These are phyloP conservation scores for Equus przewalskii DNA, from an alignment of 2,113 vertebrate genomes.

Conservation along the genomic window DNA sequence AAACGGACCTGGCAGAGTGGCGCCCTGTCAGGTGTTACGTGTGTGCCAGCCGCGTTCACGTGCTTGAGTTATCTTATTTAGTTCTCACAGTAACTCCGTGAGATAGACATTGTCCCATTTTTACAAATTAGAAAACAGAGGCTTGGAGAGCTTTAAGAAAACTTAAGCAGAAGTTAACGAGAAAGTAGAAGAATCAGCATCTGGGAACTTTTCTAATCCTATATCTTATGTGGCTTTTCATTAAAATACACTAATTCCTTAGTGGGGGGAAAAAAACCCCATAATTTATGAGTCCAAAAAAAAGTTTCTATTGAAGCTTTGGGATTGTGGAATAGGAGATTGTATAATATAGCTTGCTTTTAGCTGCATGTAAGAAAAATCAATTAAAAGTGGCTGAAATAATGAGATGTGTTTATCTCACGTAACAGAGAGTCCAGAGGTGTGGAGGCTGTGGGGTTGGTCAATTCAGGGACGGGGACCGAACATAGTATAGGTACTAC, in stretches of 20 bases:
- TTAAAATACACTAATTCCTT: neutral
- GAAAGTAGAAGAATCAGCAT: neutral
- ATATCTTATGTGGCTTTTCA: neutral
- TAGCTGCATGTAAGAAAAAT: neutral
- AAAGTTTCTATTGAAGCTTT: neutral
- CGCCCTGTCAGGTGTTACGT: accelerated
- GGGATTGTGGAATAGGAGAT: neutral
- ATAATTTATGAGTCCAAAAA: neutral
- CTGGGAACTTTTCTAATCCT: neutral
- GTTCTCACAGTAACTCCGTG: neutral
- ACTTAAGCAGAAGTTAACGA: neutral
- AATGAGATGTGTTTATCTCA: neutral
- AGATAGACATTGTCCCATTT: neutral
- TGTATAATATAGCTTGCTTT: neutral
- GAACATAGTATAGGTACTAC: accelerated
- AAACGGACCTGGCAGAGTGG: accelerated
- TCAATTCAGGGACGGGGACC: neutral
- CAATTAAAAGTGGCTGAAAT: neutral
- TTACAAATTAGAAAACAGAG: neutral
- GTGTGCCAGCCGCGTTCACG: accelerated
- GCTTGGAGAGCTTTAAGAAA: neutral
- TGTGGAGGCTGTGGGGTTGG: accelerated
- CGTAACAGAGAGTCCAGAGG: neutral
- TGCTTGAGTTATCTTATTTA: neutral
- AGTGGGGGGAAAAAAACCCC: neutral